Evolutionary conservation across 2,797 vertebrate species (phyloP), one percentile per base, ranked within the genome.

Genomic region (Hippocampus kuda): DNA sequence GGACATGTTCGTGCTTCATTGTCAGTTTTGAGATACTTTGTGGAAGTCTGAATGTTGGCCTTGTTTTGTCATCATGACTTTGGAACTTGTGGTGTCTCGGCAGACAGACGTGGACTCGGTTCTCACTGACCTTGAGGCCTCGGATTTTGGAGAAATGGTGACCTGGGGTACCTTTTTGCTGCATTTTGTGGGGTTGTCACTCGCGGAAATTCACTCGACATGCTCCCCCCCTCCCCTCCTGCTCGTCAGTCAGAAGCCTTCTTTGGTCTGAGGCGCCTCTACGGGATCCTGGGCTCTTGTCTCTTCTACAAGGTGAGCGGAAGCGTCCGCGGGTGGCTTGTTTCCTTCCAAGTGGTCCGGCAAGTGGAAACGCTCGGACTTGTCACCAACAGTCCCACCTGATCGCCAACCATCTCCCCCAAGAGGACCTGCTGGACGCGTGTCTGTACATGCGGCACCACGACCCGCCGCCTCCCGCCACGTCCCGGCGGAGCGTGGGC

Each of bases 81-180:
- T 68, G 16, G 16, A 49, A 49, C 15, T 27, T 26, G 18, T 57
- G 2, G 67, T 83, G 30, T 68, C 44, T 56, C 84, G 85, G 74
- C 83, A 99, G 97, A 79, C 93, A 82, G 94, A 98, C 84, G 91
- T 99, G 73, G 95, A 98, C 69, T 92, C 92, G 1, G 89, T 92
- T 38, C 83, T 99, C 48, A 96, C 93, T 75, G 94, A 96, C 80
- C 91, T 99, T 74, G 97, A 99, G 83, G 94, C 97, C 0, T 94
- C 94, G 65, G 96, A 99, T 83, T 99, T 98, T 89, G 94, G 91
- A 83, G 96, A 99, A 84, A 91, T 98, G 94, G 97, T 99, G 85
- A 91, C 86, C 13, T 9, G 51, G 9, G 8, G 51, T 8, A 8
- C 20, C 8, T 4, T 22, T n/a, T 46, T 13, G 46, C 44, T 49